These are phyloP conservation scores for Andricus grossulariae DNA, from an alignment of 1,140 invertebrate species.

Conservation along the genomic window DNA sequence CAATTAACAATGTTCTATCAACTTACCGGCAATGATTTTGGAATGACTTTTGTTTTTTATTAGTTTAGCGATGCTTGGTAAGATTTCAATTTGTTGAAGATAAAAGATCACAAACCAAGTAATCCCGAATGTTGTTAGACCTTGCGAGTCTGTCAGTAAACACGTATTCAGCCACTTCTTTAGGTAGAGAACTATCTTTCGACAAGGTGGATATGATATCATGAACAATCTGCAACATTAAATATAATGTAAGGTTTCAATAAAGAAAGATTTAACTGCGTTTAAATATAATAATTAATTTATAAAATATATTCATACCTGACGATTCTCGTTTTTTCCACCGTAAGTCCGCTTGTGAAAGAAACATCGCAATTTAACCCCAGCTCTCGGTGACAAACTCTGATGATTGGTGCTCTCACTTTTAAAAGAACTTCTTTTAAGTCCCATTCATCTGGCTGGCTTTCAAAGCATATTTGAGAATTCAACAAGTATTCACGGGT, in stretches of 20 bases:
- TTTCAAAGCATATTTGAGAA: slow-evolving; percentile 40
- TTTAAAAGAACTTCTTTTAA: slow-evolving; percentile 48
- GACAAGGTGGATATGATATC: slow-evolving; percentile 62
- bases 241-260: too few relatives aligned
- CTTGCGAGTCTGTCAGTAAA: slow-evolving; percentile 44
- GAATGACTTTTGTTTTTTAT: slow-evolving; percentile 47
- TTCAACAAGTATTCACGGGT: slow-evolving; percentile 13
- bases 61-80: slow-evolving; percentile 58
- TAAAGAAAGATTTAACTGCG: too few relatives aligned
- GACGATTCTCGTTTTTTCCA: slow-evolving; percentile 76
- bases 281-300: too few relatives aligned
- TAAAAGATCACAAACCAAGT: slow-evolving; percentile 65
- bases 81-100: slow-evolving; percentile 58
- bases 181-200: slow-evolving; percentile 69
- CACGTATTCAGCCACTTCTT: slow-evolving; percentile 74
- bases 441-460: slow-evolving; percentile 43
- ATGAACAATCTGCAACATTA: slow-evolving; percentile 65
- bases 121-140: slow-evolving; percentile 56
- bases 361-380: slow-evolving; percentile 77
- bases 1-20: background rate
- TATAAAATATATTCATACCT: slow-evolving; percentile 52
- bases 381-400: slow-evolving; percentile 71
- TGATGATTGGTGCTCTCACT: slow-evolving; percentile 77
- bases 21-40: slow-evolving; percentile 50
- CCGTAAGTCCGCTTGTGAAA: slow-evolving; percentile 76